Evolutionary conservation across 1,140 invertebrate species (phyloP).

Genomic region (Maniola jurtina): DNA sequence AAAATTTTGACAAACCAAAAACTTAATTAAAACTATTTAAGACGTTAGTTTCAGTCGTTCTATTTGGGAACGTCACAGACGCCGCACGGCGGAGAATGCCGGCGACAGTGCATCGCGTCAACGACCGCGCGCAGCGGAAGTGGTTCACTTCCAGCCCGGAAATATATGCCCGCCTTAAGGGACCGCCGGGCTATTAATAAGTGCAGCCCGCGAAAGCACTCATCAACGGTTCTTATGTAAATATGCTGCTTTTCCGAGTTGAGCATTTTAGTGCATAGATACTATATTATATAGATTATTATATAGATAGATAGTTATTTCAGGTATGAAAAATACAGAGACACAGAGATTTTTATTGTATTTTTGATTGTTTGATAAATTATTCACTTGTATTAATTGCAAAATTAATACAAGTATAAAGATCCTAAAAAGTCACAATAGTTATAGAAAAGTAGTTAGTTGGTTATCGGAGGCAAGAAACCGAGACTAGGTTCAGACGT

Average conservation of each 20-base stretch:
- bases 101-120: slow-evolving; percentile 72
- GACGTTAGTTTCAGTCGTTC: background rate
- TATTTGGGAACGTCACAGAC: background rate
- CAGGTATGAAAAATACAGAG: background rate
- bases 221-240: slow-evolving; percentile 44
- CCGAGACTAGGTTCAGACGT: slow-evolving; percentile 26
- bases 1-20: no score
- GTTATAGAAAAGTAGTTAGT: slow-evolving; percentile 7
- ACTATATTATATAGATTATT: no score
- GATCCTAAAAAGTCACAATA: background rate
- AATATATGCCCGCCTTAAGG: slow-evolving; percentile 72
- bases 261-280: slow-evolving; percentile 27
- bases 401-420: no score
- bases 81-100: slow-evolving; percentile 55
- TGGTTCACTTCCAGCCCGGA: slow-evolving; percentile 76
- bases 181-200: slow-evolving; percentile 72
- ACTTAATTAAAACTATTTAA: background rate
- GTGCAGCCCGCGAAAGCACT: slow-evolving; percentile 41
- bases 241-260: slow-evolving; percentile 52
- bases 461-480: slow-evolving; percentile 20
- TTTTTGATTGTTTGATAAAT: no score
- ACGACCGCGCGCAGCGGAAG: slow-evolving; percentile 74
- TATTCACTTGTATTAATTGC: no score
- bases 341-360: no score
- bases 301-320: no score